These are phyloP conservation scores for Watsonalla cultraria DNA, from an alignment of 2,888 invertebrate genomes.

Conservation along the genomic window DNA sequence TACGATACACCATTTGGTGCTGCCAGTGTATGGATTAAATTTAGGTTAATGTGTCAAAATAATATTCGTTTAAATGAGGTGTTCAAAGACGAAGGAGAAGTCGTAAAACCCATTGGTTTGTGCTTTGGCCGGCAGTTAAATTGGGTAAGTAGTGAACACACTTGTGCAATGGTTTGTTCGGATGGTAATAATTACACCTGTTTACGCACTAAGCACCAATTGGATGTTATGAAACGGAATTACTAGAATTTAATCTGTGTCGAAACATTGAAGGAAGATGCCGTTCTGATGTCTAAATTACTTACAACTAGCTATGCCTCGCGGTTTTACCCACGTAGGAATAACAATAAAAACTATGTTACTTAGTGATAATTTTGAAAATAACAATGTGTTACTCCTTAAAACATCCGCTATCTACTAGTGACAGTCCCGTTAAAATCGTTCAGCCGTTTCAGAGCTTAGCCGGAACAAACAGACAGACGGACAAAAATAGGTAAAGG, in stretches of 20 bases:
- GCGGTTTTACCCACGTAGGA: too few relatives aligned
- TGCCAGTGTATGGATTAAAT: background rate
- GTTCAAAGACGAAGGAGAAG: slow-evolving; percentile 11
- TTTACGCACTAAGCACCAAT: slow-evolving; percentile 1
- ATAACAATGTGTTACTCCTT: too few relatives aligned
- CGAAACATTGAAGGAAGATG: background rate
- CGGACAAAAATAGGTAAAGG: too few relatives aligned
- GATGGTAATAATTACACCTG: slow-evolving; percentile 2
- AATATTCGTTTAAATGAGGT: background rate
- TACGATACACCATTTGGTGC: background rate
- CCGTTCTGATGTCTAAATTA: too few relatives aligned
- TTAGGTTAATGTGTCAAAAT: slow-evolving; percentile 1
- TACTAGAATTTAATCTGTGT: background rate
- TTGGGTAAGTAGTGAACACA: slow-evolving; percentile 16
- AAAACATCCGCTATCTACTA: too few relatives aligned
- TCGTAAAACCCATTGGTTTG: slow-evolving; percentile 31
- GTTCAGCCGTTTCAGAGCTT: too few relatives aligned
- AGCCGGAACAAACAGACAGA: too few relatives aligned
- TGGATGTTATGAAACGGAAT: background rate
- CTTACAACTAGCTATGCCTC: too few relatives aligned
- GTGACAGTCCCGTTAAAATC: too few relatives aligned
- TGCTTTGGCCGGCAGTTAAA: slow-evolving; percentile 28
- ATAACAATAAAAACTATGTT: too few relatives aligned
- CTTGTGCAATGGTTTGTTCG: slow-evolving; percentile 11
- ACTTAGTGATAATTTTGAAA: too few relatives aligned